A percentile compares a stretch with the other conserved stretches of the same genome.
Evolutionary conservation across 2,888 invertebrate species (phyloP).

Genomic region (Subacronicta megacephala): DNA sequence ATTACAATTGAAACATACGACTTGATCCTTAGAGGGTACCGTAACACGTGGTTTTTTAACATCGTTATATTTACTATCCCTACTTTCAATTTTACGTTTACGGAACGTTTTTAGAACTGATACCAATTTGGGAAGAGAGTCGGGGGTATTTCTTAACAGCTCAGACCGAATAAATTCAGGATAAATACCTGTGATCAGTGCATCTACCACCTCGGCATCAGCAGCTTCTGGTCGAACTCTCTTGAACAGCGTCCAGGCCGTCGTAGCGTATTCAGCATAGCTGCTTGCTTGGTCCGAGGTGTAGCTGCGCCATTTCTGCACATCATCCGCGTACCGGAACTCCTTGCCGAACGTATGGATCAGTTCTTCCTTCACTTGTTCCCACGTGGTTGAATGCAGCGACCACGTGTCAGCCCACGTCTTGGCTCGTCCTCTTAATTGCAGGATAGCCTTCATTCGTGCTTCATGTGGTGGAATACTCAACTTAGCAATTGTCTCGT

Average conservation of each 20-base stretch:
- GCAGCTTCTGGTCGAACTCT: slow-evolving; percentile 3
- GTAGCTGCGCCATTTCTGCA: slow-evolving; percentile 5
- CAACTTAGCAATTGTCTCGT: background rate
- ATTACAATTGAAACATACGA: too few species aligned
- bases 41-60: too few species aligned
- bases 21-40: too few species aligned
- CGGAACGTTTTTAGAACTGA: too few species aligned
- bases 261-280: background rate
- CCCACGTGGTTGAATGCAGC: slow-evolving; percentile 6
- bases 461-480: slow-evolving; percentile 5
- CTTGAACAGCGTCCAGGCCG: slow-evolving; percentile 6
- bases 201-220: background rate
- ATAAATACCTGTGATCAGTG: slow-evolving; percentile 11
- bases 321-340: slow-evolving; percentile 4
- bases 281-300: slow-evolving; percentile 3
- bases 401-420: slow-evolving; percentile 11
- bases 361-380: slow-evolving; percentile 4
- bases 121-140: background rate
- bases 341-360: background rate
- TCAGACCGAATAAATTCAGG: slow-evolving; percentile 5
- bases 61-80: too few species aligned
- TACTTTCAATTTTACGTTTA: too few species aligned
- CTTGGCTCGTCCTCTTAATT: slow-evolving; percentile 4
- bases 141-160: slow-evolving; percentile 3
- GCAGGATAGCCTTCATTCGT: slow-evolving; percentile 7